Evolutionary conservation across 2,113 vertebrate species (phyloP).

Genomic region (Ictalurus furcatus): DNA sequence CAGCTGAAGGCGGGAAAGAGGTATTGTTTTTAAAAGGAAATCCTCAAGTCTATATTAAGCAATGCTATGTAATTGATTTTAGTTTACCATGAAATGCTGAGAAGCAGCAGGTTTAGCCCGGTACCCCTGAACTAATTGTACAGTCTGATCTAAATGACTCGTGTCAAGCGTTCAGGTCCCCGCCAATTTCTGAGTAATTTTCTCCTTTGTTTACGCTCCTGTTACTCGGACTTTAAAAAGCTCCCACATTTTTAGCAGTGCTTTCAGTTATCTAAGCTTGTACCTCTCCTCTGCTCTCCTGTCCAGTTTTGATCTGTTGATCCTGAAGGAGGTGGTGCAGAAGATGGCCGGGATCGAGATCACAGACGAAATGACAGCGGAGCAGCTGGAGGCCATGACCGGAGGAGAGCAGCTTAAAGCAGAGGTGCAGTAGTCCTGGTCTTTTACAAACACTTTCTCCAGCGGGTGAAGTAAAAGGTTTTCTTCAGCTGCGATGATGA

Average conservation of each 20-base stretch:
- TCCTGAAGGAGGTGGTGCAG: constrained; percentile 98
- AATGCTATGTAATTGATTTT: neutral
- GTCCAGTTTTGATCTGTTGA: constrained; percentile 93
- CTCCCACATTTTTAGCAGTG: neutral
- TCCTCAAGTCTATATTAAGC: neutral
- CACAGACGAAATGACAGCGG: constrained; percentile 96
- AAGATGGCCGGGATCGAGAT: constrained; percentile 99
- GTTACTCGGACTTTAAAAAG: neutral
- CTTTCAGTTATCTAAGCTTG: neutral
- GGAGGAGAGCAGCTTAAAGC: constrained; percentile 98
- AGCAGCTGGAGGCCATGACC: constrained; percentile 97
- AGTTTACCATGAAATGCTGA: neutral
- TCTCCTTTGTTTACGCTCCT: neutral
- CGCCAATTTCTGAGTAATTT: neutral
- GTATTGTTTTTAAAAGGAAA: constrained; percentile 50
- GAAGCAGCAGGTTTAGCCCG: neutral
- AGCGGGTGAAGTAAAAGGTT: too few species aligned
- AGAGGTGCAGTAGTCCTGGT: constrained; percentile 74
- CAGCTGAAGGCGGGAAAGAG: constrained; percentile 97
- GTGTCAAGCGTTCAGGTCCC: neutral
- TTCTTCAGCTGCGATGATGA: neutral
- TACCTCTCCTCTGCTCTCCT: constrained; percentile 2
- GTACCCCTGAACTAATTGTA: neutral
- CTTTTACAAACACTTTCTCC: neutral
- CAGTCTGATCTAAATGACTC: neutral